Conservation (phyloP, 2,888 invertebrate genomes). For the Deilephila porcellus region DNA sequence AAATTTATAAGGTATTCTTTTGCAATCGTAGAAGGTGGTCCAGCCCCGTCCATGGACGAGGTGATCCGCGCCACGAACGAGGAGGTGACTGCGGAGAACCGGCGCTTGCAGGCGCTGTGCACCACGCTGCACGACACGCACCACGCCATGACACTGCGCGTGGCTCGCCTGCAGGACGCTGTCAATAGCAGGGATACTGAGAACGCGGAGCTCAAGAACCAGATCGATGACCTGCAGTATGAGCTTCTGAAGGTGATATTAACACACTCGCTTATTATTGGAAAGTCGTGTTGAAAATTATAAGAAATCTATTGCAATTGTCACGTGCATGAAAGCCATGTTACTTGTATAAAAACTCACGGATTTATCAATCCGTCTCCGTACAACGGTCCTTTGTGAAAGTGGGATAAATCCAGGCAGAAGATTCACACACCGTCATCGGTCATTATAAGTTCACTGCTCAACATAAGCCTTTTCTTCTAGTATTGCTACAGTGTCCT, state of each 20-base stretch:
- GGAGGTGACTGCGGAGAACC: conserved; percentile 95
- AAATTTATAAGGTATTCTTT: background rate
- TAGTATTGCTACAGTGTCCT: no score
- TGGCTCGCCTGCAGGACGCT: conserved; percentile 94
- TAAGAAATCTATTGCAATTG: no score
- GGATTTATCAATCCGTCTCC: no score
- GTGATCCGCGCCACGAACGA: conserved; percentile 93
- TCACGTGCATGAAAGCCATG: no score
- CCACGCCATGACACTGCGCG: conserved; percentile 95
- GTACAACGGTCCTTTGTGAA: no score
- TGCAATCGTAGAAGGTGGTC: conserved; percentile 80
- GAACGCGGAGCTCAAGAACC: conserved; percentile 96
- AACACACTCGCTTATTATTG: no score
- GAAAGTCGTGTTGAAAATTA: no score
- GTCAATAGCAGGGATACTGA: conserved; percentile 96
- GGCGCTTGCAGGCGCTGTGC: conserved; percentile 94
- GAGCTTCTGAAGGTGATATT: conserved; percentile 90
- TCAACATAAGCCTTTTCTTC: no score
- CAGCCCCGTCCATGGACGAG: conserved; percentile 91
- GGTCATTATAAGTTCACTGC: no score
- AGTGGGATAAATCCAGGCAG: no score
- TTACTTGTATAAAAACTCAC: no score
- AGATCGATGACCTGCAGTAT: conserved; percentile 98
- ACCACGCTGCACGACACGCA: conserved; percentile 96
- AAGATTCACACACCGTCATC: no score